Evolutionary conservation across 2,888 invertebrate genomes (phyloP).

Genomic region (Cloeon dipterum): DNA sequence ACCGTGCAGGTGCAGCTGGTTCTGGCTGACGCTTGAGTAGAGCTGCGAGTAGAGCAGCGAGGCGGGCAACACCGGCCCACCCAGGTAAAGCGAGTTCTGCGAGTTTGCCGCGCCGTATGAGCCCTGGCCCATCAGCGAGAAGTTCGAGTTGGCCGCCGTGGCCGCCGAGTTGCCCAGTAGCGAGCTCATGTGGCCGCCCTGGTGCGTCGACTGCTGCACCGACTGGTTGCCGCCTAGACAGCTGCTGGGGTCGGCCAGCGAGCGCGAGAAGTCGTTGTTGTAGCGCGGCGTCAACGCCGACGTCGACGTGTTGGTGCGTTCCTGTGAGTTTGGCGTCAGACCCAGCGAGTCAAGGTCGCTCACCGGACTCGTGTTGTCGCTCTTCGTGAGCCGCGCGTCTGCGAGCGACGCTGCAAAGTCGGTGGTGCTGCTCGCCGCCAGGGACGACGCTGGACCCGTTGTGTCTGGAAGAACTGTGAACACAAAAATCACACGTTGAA

Average conservation of each 20-base stretch:
- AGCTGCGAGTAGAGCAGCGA: conserved; percentile 64
- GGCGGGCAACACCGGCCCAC: conserved; percentile 49
- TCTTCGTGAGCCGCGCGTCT: conserved; percentile 4
- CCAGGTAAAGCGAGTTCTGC: conserved; percentile 17
- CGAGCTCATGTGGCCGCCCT: background rate
- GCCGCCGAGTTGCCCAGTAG: conserved; percentile 25
- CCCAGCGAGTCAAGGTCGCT: background rate
- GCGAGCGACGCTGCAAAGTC: conserved; percentile 3
- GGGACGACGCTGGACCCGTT: conserved; percentile 24
- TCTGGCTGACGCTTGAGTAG: conserved; percentile 41
- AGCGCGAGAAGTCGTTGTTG: conserved; percentile 5
- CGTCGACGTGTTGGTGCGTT: conserved; percentile 1
- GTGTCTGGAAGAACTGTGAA: conserved; percentile 52
- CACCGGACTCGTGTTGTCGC: background rate
- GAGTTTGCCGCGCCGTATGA: conserved; percentile 23
- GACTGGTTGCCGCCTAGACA: background rate
- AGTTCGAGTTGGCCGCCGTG: conserved; percentile 42
- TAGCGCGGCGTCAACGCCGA: conserved; percentile 2
- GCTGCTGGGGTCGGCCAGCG: conserved; percentile 3
- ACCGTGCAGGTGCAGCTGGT: conserved; percentile 9
- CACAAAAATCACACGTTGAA: no score
- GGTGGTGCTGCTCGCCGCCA: conserved; percentile 8
- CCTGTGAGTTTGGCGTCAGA: background rate
- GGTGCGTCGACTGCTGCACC: background rate
- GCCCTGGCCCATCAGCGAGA: conserved; percentile 31